Base-by-base conservation (phyloP, 2,113 vertebrate genomes). In the Gymnorhina tibicen region DNA sequence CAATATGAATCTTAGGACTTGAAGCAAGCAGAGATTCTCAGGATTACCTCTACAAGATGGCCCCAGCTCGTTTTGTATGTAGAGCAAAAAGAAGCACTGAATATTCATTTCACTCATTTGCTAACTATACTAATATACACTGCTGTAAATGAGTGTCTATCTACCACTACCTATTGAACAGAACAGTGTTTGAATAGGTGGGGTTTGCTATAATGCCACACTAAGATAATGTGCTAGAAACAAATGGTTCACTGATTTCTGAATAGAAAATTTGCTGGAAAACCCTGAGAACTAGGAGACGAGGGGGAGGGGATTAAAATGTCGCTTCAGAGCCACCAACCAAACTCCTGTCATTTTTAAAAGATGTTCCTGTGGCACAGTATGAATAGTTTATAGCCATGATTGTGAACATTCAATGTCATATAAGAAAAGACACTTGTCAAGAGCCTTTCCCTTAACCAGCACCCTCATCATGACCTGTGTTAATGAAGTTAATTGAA, bases 401-500 rank as follows among this genome's bases (percentile, higher is more conserved):
- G 47, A 82, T 82, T 52, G 80, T 37, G 95, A 97, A 96, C 95
- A 95, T 39, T 52, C 92, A 94, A 96, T 96, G 97, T 98, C 98
- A 97, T 97, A 70, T 73, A 59, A 97, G 97, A 97, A 97, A 85
- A 98, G 98, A 97, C 97, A 97, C 97, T 98, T 97, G 98, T 98
- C 98, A 97, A 97, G 96, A 97, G 97, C 92, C 93, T 98, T 97
- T 98, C 97, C 97, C 97, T 98, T 98, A 98, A 98, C 98, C 98
- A 98, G 98, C 96, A 98, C 97, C 98, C 98, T 98, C 97, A 98
- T 98, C 98, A 96, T 98, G 98, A 98, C 98, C 98, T 97, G 98
- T 97, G 98, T 99, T 99, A 99, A 99, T 99, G 98, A 99, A 99
- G 98, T 99, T 99, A 99, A 99, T 99, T 99, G 99, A 99, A 99